These are phyloP conservation scores for Brachyistius frenatus DNA, from an alignment of 2,113 vertebrate species.

Conservation along the genomic window DNA sequence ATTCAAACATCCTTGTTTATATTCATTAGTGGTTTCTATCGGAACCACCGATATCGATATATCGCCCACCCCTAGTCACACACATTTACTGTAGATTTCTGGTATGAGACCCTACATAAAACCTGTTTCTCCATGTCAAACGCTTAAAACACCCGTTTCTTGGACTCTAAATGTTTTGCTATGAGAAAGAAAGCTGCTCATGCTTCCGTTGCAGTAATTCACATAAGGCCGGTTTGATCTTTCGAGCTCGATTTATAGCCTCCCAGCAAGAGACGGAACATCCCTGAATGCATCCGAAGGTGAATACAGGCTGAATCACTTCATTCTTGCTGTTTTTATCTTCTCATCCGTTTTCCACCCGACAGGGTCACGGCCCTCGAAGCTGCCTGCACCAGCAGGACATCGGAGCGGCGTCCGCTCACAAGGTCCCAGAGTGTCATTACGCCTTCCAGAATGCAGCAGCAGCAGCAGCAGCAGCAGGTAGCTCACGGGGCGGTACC, in stretches of 20 bases:
- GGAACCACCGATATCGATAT: no score
- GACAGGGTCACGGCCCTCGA: constrained; percentile 80
- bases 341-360: constrained; percentile 11
- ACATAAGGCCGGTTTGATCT: neutral
- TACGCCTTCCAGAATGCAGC: constrained; percentile 64
- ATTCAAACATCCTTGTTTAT: no score
- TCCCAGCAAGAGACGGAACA: neutral
- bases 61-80: no score
- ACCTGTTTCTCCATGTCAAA: no score
- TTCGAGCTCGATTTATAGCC: neutral
- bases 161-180: no score
- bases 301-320: neutral
- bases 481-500: constrained; percentile 83
- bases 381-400: constrained; percentile 50
- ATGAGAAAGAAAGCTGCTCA: no score
- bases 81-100: no score
- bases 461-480: constrained; percentile 80
- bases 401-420: constrained; percentile 39
- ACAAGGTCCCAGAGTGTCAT: constrained; percentile 48
- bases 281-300: neutral
- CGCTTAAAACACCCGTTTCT: no score
- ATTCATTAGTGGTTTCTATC: no score
- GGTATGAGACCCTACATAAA: no score
- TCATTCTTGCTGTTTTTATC: neutral
- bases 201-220: neutral